Conservation (phyloP, 2,888 invertebrate genomes). For the Stictocephala bisonia region DNA sequence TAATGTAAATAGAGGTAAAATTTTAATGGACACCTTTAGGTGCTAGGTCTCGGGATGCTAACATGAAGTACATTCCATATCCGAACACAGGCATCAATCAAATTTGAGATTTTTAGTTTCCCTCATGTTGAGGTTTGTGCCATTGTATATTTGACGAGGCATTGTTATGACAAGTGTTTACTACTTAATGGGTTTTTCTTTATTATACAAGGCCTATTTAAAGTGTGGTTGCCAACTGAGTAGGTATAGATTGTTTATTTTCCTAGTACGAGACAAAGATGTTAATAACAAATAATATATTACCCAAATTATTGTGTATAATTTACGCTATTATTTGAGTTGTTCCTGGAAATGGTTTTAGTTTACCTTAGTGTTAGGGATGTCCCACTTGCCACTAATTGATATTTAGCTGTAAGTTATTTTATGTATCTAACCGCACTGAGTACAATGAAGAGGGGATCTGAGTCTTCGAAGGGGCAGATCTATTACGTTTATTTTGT, state of each 20-base stretch:
- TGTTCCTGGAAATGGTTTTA: conserved; percentile 21
- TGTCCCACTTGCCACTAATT: not conserved
- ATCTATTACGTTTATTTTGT: conserved; percentile 33
- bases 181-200: not conserved
- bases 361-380: conserved; percentile 37
- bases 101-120: conserved; percentile 40
- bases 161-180: too few species aligned
- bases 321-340: conserved; percentile 11
- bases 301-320: not conserved
- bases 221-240: not conserved
- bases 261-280: conserved; percentile 29
- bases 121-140: conserved; percentile 50
- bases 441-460: conserved; percentile 45
- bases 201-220: conserved; percentile 26
- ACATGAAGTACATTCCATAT: conserved; percentile 46
- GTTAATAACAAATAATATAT: not conserved
- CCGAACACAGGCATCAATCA: conserved; percentile 44
- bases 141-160: conserved; percentile 35
- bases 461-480: not conserved
- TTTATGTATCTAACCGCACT: conserved; percentile 49
- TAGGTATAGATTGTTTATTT: not conserved
- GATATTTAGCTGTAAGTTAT: conserved; percentile 14
- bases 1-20: conserved; percentile 46
- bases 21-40: conserved; percentile 35
- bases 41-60: conserved; percentile 34